Conservation (phyloP, 2,113 vertebrate genomes). For the Sylvilagus bachmani region DNA sequence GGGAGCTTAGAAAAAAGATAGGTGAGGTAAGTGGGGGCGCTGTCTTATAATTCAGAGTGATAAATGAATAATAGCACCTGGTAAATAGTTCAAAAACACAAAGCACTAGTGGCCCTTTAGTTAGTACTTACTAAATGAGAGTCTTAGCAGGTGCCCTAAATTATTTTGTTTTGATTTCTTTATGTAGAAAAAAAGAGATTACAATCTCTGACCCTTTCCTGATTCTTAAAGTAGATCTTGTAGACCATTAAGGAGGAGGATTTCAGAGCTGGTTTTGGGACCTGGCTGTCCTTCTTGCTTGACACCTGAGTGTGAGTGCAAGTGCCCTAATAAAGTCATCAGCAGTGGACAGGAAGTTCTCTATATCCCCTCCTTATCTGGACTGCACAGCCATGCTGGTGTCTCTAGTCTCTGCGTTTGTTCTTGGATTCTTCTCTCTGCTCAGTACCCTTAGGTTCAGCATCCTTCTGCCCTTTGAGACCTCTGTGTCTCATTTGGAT, state of each 20-base stretch:
- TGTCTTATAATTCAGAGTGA: neutral
- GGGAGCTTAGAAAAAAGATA: neutral
- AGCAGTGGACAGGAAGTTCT: neutral
- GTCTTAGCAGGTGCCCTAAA: neutral
- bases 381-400: fast-evolving
- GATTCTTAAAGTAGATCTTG: neutral
- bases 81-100: neutral
- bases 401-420: neutral
- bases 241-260: neutral
- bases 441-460: no score
- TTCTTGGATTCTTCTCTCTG: neutral
- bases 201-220: neutral
- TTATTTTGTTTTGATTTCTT: neutral
- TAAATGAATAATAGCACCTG: neutral
- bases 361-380: neutral
- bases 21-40: neutral
- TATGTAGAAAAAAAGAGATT: neutral
- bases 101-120: neutral
- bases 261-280: neutral
- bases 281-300: no score
- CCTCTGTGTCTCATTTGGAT: neutral
- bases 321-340: neutral
- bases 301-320: neutral
- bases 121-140: neutral
- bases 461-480: neutral